These are phyloP conservation scores for Eucera pruinosa DNA, from an alignment of 2,888 invertebrate species.

Conservation along the genomic window DNA sequence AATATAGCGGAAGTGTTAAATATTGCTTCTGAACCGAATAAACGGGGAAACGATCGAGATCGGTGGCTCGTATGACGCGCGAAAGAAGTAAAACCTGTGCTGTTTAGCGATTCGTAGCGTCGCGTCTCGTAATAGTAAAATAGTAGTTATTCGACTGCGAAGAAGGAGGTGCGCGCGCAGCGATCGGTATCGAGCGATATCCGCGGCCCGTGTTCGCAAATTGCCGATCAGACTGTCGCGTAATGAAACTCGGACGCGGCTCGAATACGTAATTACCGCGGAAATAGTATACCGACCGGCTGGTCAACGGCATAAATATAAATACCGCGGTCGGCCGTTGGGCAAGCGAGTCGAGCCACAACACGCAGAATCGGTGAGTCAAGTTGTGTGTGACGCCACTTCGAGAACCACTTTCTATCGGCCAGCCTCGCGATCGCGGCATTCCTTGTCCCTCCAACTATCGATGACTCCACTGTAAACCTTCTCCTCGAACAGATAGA, in stretches of 20 bases:
- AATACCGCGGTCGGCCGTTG: slow-evolving; percentile 50
- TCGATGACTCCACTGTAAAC: slow-evolving; percentile 25
- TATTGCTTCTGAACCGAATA: too few relatives aligned
- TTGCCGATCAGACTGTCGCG: slow-evolving; percentile 39
- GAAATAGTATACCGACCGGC: slow-evolving; percentile 53
- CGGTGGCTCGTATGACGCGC: too few relatives aligned
- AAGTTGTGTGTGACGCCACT: slow-evolving; percentile 58
- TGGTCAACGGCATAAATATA: slow-evolving; percentile 63
- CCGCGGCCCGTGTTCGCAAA: slow-evolving; percentile 10
- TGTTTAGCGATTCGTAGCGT: too few relatives aligned
- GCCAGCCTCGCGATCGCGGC: slow-evolving; percentile 56
- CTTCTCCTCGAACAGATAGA: not conserved
- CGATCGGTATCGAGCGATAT: slow-evolving; percentile 3
- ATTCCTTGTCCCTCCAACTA: slow-evolving; percentile 44
- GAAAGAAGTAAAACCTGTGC: too few relatives aligned
- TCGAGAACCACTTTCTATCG: slow-evolving; percentile 73
- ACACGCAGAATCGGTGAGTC: slow-evolving; percentile 62
- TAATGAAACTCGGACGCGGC: slow-evolving; percentile 50
- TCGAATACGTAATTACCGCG: slow-evolving; percentile 63
- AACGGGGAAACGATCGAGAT: too few relatives aligned
- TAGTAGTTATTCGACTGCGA: too few relatives aligned
- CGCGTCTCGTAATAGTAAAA: too few relatives aligned
- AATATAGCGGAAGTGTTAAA: too few relatives aligned
- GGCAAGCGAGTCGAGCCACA: slow-evolving; percentile 45
- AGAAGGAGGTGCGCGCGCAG: too few relatives aligned